Conservation (phyloP, 1,140 invertebrate species). For the Olivierus martensii region DNA sequence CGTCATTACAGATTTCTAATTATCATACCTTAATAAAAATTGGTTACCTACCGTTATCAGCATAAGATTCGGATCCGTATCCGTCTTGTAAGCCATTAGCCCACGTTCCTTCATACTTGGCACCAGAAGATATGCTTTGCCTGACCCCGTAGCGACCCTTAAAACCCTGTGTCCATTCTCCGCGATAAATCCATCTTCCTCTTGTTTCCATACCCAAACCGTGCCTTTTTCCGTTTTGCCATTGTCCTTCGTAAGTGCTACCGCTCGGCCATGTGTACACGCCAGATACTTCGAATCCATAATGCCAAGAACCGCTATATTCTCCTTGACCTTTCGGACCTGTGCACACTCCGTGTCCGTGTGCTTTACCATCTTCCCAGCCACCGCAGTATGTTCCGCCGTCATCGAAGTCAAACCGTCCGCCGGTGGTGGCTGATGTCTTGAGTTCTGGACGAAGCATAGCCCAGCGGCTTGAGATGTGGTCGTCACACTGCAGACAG, state of each 20-base stretch:
- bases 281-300: slow-evolving; percentile 82
- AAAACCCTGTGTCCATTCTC: slow-evolving; percentile 99
- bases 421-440: slow-evolving; percentile 48
- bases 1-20: too few relatives aligned
- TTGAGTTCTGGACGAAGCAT: too few relatives aligned
- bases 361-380: slow-evolving; percentile 97
- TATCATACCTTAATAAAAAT: too few relatives aligned
- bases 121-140: slow-evolving; percentile 54
- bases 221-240: slow-evolving; percentile 98
- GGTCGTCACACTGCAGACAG: too few relatives aligned
- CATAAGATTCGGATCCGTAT: slow-evolving; percentile 98
- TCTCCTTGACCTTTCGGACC: slow-evolving; percentile 96
- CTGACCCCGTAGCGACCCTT: slow-evolving; percentile 97
- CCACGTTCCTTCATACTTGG: slow-evolving; percentile 99
- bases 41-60: slow-evolving; percentile 70
- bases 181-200: slow-evolving; percentile 93
- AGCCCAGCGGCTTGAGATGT: too few relatives aligned
- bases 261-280: slow-evolving; percentile 93
- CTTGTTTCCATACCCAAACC: slow-evolving; percentile 92
- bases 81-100: slow-evolving; percentile 97
- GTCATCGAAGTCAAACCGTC: slow-evolving; percentile 99
- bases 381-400: slow-evolving; percentile 98
- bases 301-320: slow-evolving; percentile 97
- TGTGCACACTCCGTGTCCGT: slow-evolving; percentile 91
- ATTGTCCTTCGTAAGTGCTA: slow-evolving; percentile 96